Conservation (phyloP, 1,140 invertebrate genomes). For the Babylonia areolata region DNA sequence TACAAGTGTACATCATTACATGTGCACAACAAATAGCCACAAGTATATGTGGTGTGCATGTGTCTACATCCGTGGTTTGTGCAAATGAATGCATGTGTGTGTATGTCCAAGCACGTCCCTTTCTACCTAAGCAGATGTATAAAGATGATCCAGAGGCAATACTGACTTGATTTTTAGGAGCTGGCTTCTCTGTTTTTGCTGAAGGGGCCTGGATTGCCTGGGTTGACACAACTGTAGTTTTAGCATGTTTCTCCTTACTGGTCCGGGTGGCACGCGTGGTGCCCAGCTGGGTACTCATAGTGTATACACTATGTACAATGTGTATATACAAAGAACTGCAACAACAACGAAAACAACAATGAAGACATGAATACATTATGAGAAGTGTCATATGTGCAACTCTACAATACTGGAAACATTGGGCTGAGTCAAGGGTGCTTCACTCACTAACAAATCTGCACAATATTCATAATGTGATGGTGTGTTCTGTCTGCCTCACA, state of each 20-base stretch:
- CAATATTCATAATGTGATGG: too few species aligned
- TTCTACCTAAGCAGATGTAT: not conserved
- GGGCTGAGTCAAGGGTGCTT: too few species aligned
- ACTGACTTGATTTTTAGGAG: constrained; percentile 55
- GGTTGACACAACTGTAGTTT: constrained; percentile 43
- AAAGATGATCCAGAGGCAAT: not conserved
- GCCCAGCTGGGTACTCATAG: constrained; percentile 60
- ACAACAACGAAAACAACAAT: constrained; percentile 45
- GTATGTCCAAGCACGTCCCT: not conserved
- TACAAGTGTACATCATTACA: too few species aligned
- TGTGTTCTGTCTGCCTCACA: too few species aligned
- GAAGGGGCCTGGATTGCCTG: not conserved
- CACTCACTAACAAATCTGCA: too few species aligned
- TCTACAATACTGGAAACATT: too few species aligned
- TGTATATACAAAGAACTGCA: constrained; percentile 62
- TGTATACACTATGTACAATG: constrained; percentile 56
- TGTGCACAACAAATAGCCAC: too few species aligned
- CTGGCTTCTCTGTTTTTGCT: constrained; percentile 54
- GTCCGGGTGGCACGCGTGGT: constrained; percentile 60
- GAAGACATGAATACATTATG: too few species aligned
- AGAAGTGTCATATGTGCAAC: too few species aligned
- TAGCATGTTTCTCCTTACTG: constrained; percentile 60
- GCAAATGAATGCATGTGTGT: not conserved
- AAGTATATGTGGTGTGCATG: not conserved
- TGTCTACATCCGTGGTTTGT: not conserved